A percentile compares a stretch with the other conserved stretches of the same genome.
Evolutionary conservation across 1,140 invertebrate genomes (phyloP).

Genomic region (Drosophila asahinai): DNA sequence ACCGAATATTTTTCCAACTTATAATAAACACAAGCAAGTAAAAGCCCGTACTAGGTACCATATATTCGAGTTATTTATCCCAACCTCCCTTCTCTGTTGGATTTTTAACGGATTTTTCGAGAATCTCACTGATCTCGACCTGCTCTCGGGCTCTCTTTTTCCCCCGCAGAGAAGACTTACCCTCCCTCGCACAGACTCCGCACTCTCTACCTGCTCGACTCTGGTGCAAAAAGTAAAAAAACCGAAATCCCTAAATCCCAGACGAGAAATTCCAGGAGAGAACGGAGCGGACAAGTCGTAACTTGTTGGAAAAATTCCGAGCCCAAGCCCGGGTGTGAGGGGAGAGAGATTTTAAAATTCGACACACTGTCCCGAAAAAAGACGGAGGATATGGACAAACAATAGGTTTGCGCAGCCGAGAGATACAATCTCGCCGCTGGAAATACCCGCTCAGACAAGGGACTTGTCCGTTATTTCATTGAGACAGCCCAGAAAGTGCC

Average conservation of each 20-base stretch:
- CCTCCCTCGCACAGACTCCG: neutral
- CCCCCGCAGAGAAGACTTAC: slow-evolving; percentile 4
- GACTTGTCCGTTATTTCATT: slow-evolving; percentile 77
- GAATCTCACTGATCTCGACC: slow-evolving; percentile 13
- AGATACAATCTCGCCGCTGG: slow-evolving; percentile 68
- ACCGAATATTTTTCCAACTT: too few relatives aligned
- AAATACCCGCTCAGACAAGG: slow-evolving; percentile 52
- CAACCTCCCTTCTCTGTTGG: neutral
- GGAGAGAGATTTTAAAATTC: slow-evolving; percentile 70
- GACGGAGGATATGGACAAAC: slow-evolving; percentile 53
- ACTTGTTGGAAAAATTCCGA: slow-evolving; percentile 58
- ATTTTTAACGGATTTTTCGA: slow-evolving; percentile 48
- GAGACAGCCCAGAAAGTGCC: slow-evolving; percentile 47
- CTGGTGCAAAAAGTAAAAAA: slow-evolving; percentile 29
- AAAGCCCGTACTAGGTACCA: slow-evolving; percentile 8
- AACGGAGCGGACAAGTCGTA: slow-evolving; percentile 57
- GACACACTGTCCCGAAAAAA: slow-evolving; percentile 67
- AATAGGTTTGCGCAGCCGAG: slow-evolving; percentile 62
- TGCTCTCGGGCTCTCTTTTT: slow-evolving; percentile 9
- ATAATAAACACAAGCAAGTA: neutral
- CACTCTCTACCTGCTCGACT: slow-evolving; percentile 48
- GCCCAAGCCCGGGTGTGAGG: slow-evolving; percentile 45
- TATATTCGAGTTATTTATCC: neutral
- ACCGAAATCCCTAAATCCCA: slow-evolving; percentile 49
- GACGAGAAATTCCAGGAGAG: slow-evolving; percentile 56